These are phyloP conservation scores for Cygnus atratus DNA, from an alignment of 2,113 vertebrate species.

Conservation along the genomic window DNA sequence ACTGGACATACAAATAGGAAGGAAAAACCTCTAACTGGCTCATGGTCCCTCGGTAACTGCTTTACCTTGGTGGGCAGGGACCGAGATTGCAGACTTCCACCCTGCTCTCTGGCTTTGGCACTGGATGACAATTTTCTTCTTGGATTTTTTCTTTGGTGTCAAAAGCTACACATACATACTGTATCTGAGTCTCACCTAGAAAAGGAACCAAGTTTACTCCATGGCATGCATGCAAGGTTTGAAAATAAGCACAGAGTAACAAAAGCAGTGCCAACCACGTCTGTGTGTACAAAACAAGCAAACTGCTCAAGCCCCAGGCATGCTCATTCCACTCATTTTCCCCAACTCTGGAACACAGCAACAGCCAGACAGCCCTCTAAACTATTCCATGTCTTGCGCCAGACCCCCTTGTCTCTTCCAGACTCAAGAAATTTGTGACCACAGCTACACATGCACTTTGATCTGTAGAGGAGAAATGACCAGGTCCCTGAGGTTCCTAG, in stretches of 20 bases:
- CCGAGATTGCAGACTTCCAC: slow-evolving; percentile 75
- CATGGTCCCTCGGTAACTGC: neutral
- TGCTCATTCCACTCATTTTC: neutral
- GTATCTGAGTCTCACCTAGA: slow-evolving; percentile 65
- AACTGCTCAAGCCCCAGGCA: neutral
- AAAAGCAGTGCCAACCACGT: neutral
- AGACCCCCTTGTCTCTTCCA: neutral
- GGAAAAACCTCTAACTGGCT: neutral
- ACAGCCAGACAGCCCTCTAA: neutral
- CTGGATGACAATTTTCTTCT: slow-evolving; percentile 81
- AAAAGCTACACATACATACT: slow-evolving; percentile 84
- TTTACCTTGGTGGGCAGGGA: slow-evolving; percentile 84
- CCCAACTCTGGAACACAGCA: neutral
- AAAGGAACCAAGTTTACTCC: neutral
- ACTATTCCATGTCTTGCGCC: neutral
- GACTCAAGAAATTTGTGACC: neutral
- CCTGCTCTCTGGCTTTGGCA: slow-evolving; percentile 78
- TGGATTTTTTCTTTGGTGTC: slow-evolving; percentile 73
- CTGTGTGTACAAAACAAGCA: neutral
- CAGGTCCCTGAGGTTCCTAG: neutral
- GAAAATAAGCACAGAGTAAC: neutral
- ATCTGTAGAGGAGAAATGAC: neutral
- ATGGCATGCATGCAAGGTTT: neutral
- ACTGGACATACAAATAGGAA: neutral
- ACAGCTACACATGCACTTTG: neutral